Conservation (phyloP, 2,888 invertebrate genomes). For the Leptopterna dolabrata region DNA sequence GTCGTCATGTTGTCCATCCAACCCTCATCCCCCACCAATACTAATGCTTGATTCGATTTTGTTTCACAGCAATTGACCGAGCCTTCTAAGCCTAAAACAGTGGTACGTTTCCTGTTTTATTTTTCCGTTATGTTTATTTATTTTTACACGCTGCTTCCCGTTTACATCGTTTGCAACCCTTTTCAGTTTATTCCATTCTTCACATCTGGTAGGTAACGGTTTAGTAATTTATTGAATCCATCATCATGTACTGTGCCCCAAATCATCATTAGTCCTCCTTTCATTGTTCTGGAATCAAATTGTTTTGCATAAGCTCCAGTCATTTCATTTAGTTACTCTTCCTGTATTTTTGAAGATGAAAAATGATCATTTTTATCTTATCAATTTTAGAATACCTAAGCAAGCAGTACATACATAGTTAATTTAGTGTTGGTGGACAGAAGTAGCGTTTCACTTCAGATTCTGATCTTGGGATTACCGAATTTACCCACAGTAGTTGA, state of each 20-base stretch:
- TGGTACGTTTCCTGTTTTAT: conserved; percentile 72
- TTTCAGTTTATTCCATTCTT: not conserved
- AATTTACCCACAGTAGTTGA: too few species aligned
- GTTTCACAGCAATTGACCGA: conserved; percentile 67
- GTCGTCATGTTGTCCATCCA: not conserved
- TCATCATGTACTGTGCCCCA: not conserved
- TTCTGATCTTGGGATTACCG: too few species aligned
- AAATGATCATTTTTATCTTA: too few species aligned
- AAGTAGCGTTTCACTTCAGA: too few species aligned
- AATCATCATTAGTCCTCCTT: not conserved
- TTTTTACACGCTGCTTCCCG: conserved; percentile 60
- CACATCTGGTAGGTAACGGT: conserved; percentile 45
- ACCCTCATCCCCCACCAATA: not conserved
- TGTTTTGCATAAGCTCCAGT: not conserved
- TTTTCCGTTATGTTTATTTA: conserved; percentile 10
- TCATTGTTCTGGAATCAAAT: not conserved
- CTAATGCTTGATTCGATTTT: conserved; percentile 58
- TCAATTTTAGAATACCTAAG: too few species aligned
- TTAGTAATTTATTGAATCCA: not conserved
- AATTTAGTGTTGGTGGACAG: too few species aligned
- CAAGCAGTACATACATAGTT: too few species aligned
- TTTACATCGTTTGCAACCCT: not conserved
- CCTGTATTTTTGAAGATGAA: too few species aligned
- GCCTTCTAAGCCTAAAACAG: conserved; percentile 74
- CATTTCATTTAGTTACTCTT: not conserved